phyloP scores from a whole-genome alignment of 2,888 invertebrate genomes.

The Apodemia zela region DNA sequence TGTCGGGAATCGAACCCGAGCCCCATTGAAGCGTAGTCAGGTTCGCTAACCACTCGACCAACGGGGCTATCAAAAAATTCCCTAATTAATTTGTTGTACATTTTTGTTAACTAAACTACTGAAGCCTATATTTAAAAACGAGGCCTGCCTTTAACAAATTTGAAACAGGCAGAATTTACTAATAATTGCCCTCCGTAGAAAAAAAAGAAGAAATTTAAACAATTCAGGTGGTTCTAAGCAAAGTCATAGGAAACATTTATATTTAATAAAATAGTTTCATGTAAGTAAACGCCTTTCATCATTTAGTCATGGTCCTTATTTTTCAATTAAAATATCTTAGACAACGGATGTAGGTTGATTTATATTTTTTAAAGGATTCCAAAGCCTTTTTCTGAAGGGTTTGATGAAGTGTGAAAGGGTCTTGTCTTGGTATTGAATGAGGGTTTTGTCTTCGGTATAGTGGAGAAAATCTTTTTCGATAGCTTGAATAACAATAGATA shows the following conservation, averaged over 20 bases:
- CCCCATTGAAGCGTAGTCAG: too few species aligned
- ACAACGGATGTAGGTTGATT: conserved; percentile 59
- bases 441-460: conserved; percentile 10
- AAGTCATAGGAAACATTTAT: background rate
- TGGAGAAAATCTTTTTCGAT: background rate
- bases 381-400: conserved; percentile 50
- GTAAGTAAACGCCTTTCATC: conserved; percentile 16
- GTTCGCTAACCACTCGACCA: too few species aligned
- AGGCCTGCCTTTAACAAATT: too few species aligned
- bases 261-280: background rate
- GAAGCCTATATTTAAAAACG: too few species aligned
- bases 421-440: conserved; percentile 18
- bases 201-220: background rate
- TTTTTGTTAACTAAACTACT: too few species aligned
- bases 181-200: too few species aligned
- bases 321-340: conserved; percentile 74
- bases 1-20: too few species aligned
- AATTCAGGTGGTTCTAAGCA: background rate
- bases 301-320: conserved; percentile 70
- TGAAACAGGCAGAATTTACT: too few species aligned
- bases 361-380: conserved; percentile 48
- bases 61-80: too few species aligned
- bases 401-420: conserved; percentile 74
- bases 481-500: background rate
- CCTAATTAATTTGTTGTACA: too few species aligned